A percentile compares a stretch with the other conserved stretches of the same genome.
Evolutionary conservation across 1,140 invertebrate species (phyloP).

Genomic region (Spodoptera litura): DNA sequence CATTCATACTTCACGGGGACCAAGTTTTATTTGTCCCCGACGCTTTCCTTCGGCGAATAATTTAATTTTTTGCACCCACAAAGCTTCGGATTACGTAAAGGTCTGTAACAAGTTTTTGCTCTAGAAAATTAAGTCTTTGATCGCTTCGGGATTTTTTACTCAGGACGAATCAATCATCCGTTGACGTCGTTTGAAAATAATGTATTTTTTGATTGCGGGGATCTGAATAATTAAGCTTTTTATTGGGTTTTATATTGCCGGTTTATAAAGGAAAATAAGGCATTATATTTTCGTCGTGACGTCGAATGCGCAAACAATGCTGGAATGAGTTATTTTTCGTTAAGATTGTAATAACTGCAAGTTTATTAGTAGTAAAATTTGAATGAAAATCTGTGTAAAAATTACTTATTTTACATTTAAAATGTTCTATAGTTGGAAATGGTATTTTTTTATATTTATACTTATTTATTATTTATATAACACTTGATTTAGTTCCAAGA

Average conservation of each 20-base stretch:
- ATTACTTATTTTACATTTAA: too few species aligned
- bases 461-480: too few species aligned
- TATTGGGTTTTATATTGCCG: background rate
- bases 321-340: too few species aligned
- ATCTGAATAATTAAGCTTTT: background rate
- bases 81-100: conserved; percentile 29
- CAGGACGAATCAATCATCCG: conserved; percentile 27
- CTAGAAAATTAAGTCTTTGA: conserved; percentile 38
- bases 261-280: background rate
- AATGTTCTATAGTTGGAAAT: too few species aligned
- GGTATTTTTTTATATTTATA: too few species aligned
- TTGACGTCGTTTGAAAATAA: conserved; percentile 5
- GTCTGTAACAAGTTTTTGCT: conserved; percentile 37
- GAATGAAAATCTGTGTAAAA: too few species aligned
- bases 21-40: conserved; percentile 41
- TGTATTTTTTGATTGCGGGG: background rate
- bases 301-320: too few species aligned
- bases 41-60: conserved; percentile 12
- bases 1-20: conserved; percentile 38
- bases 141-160: conserved; percentile 32
- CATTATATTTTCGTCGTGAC: too few species aligned
- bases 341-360: too few species aligned
- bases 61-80: conserved; percentile 34
- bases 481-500: too few species aligned
- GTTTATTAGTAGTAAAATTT: too few species aligned